A percentile compares a stretch with the other conserved stretches of the same genome.
phyloP scores from a whole-genome alignment of 2,797 vertebrate species.

The Pseudochromis fuscus region DNA sequence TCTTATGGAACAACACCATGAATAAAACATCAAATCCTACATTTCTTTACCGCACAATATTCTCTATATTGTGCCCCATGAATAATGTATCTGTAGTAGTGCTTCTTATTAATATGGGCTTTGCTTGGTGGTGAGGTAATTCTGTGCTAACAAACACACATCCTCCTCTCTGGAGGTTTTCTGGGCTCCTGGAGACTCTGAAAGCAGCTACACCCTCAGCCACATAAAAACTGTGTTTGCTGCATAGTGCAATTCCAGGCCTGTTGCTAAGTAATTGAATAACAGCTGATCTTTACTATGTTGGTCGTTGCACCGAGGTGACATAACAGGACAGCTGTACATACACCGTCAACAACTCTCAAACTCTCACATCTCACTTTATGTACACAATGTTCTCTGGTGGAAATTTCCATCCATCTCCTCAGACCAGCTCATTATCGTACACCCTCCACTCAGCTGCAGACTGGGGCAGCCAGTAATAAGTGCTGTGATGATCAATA shows the following conservation, averaged over 20 bases:
- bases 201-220: slow-evolving; percentile 29
- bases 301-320: slow-evolving; percentile 1
- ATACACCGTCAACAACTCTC: slow-evolving; percentile 6
- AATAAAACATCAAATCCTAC: slow-evolving; percentile 81
- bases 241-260: slow-evolving; percentile 18
- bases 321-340: slow-evolving; percentile 37
- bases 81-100: slow-evolving; percentile 70
- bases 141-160: slow-evolving; percentile 60
- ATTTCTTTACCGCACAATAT: slow-evolving; percentile 66
- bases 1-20: slow-evolving; percentile 70
- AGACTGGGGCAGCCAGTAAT: neutral
- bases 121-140: slow-evolving; percentile 62
- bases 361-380: slow-evolving; percentile 9
- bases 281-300: slow-evolving; percentile 34
- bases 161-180: slow-evolving; percentile 37
- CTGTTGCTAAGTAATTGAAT: slow-evolving; percentile 45
- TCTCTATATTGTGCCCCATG: slow-evolving; percentile 72
- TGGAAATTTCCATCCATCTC: slow-evolving; percentile 18
- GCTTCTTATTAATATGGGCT: slow-evolving; percentile 68
- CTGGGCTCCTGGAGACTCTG: slow-evolving; percentile 28
- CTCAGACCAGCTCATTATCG: neutral
- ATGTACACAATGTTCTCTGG: neutral
- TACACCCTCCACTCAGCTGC: neutral
- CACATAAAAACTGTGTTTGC: slow-evolving; percentile 18
- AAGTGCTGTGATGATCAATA: neutral